Base-by-base conservation (phyloP, 2,113 vertebrate genomes). In the Atherinomorus stipes region DNA sequence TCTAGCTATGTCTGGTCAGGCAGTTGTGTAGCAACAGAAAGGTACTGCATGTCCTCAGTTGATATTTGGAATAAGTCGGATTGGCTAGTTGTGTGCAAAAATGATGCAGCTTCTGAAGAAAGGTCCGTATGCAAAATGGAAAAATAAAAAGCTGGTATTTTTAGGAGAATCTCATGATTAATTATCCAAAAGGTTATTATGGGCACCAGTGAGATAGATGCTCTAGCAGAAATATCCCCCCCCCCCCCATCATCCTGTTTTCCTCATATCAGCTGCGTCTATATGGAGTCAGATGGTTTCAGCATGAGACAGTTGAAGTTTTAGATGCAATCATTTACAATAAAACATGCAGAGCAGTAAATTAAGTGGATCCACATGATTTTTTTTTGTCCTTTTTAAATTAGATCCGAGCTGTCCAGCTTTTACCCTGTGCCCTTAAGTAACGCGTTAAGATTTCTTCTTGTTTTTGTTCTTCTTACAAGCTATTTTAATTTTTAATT, bases 41-140 rank as follows among this genome's bases (percentile, higher is more conserved):
- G 79, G 74, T 63, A 86, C 85, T 78, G 40, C 19, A 6, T 87
- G 85, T 87, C 59, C 83, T 60, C 64, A 13, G 0, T 22, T 28
- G 47, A 51, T 42, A 19, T 60, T 68, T 51, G 52, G 44, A 12
- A 37, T 51, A 47, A 13, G 23, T 69, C 11, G 16, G 11, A 21
- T 11, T 31, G 22, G 2, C 16, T 1, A 18, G 9, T 25, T 37
- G 44, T 40, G 26, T 25, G 21, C 10, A 19, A 9, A 22, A 25
- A 18, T 28, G 11, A 9, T 1, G 7, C 12, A 9, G 34, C 13
- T 10, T 31, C 7, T 1, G 44, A 3, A 22, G 13, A 26, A 19
- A 2, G 8, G 4, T 7, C 11, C 13, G 22, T 11, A 47, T 64
- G 38, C 19, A 38, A 50, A 12, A 51, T 40, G 11, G 22, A 45